Evolutionary conservation across 2,113 vertebrate species (phyloP), one percentile per base, ranked within the genome.

Genomic region (Apistogramma diplotaenia): DNA sequence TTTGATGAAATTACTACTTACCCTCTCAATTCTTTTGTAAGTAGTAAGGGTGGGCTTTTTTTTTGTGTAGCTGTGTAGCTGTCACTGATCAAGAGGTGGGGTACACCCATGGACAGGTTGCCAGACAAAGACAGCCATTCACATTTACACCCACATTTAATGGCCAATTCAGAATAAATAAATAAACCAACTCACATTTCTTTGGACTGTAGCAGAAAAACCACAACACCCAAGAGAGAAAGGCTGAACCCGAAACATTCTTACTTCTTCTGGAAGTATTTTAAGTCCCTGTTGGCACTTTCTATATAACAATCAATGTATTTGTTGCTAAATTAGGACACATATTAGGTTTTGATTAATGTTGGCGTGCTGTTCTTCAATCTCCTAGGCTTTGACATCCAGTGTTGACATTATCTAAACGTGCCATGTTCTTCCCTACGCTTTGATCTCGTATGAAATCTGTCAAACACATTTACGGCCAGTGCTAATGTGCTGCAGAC

Each of bases 381-480:
- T 31, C 31, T 82, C 21, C 35, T 56, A 35, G 62, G 29, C 35
- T 77, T 76, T 37, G 65, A 85, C 37, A 29, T 81, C 71, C 86
- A 79, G 43, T 27, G 53, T 31, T 75, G 43, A 70, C 35, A 31
- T 80, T 83, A 81, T 79, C 83, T 74, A 54, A 77, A 81, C 79
- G 88, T 3, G 25, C 35, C 35, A 86, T 35, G 74, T 81, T 59
- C 58, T 57, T 73, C 60, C 35, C 60, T 9, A 16, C 2, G n/a
- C 74, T 90, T 85, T 89, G 79, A 89, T 86, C 58, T 46, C 10
- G 4, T 33, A 8, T 31, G 58, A 84, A 89, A 82, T 87, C 90
- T 89, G 89, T 81, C 87, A 81, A 83, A 87, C 90, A 88, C 87
- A 87, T 90, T 91, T 81, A 80, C 3, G 27, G 78, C 80, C 71